phyloP scores from a whole-genome alignment of 2,113 vertebrate species.

The Onychostoma macrolepis region DNA sequence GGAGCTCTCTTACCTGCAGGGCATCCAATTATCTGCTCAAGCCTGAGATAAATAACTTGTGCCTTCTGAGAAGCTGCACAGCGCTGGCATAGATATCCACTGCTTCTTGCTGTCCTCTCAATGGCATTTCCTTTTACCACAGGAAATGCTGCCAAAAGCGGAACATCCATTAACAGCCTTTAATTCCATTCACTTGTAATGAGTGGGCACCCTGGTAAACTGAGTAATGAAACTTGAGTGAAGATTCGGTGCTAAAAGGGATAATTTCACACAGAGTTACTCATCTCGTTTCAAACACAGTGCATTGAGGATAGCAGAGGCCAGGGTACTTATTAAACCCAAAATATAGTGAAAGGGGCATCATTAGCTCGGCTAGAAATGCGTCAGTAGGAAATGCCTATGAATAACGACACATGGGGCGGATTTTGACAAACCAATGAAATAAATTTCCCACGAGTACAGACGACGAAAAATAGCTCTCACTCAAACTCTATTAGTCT shows the following conservation, averaged over 20 bases:
- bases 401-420: constrained; percentile 18
- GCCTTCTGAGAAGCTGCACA: not conserved
- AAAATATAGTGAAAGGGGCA: constrained; percentile 50
- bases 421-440: not conserved
- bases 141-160: constrained; percentile 11
- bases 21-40: constrained; percentile 47
- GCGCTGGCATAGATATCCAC: not conserved
- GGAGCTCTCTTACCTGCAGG: constrained; percentile 39
- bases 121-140: not conserved
- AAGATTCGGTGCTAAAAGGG: constrained; percentile 22
- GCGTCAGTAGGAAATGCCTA: constrained; percentile 48
- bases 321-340: constrained; percentile 61
- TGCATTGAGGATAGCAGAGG: constrained; percentile 49
- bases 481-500: not conserved
- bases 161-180: constrained; percentile 9
- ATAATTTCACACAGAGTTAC: constrained; percentile 58
- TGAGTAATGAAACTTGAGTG: constrained; percentile 39
- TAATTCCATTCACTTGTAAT: constrained; percentile 5
- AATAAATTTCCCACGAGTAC: constrained; percentile 2
- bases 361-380: constrained; percentile 49
- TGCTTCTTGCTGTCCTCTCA: constrained; percentile 8
- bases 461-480: not conserved
- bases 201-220: constrained; percentile 31
- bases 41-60: constrained; percentile 24
- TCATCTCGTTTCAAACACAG: constrained; percentile 54